phyloP scores from a whole-genome alignment of 2,888 invertebrate genomes.

The Galerucella calmariensis region DNA sequence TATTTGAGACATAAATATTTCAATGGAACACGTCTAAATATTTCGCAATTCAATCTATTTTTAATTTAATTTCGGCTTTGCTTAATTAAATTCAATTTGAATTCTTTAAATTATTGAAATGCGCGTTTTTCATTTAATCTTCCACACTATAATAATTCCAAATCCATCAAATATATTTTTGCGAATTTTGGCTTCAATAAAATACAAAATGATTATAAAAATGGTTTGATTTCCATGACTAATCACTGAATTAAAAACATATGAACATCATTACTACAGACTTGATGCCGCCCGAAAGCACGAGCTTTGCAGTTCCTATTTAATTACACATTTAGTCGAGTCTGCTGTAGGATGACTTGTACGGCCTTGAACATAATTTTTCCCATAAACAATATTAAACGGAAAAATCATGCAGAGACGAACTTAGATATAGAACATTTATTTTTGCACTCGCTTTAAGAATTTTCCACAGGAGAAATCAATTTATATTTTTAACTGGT shows the following conservation, averaged over 20 bases:
- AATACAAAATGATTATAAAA: not conserved
- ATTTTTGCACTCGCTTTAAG: too few species aligned
- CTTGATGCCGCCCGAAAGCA: slow-evolving; percentile 40
- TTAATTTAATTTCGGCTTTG: too few species aligned
- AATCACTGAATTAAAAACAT: slow-evolving; percentile 33
- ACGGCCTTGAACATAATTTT: slow-evolving; percentile 15
- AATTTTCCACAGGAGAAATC: too few species aligned
- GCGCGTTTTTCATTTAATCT: too few species aligned
- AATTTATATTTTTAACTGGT: too few species aligned
- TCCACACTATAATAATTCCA: too few species aligned
- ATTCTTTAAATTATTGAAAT: too few species aligned
- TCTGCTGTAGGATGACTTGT: slow-evolving; percentile 1
- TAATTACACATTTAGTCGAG: slow-evolving; percentile 14
- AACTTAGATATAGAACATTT: not conserved
- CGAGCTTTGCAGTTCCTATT: slow-evolving; percentile 39
- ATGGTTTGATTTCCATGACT: not conserved
- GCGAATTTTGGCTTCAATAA: not conserved
- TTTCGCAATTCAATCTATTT: too few species aligned
- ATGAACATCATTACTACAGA: slow-evolving; percentile 40
- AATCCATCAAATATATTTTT: not conserved
- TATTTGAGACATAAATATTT: too few species aligned
- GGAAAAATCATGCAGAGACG: not conserved
- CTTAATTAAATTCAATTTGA: too few species aligned
- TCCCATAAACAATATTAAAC: slow-evolving; percentile 6
- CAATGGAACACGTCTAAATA: too few species aligned